Base-by-base conservation (phyloP, 2,888 invertebrate species). In the Camponotus fellah region DNA sequence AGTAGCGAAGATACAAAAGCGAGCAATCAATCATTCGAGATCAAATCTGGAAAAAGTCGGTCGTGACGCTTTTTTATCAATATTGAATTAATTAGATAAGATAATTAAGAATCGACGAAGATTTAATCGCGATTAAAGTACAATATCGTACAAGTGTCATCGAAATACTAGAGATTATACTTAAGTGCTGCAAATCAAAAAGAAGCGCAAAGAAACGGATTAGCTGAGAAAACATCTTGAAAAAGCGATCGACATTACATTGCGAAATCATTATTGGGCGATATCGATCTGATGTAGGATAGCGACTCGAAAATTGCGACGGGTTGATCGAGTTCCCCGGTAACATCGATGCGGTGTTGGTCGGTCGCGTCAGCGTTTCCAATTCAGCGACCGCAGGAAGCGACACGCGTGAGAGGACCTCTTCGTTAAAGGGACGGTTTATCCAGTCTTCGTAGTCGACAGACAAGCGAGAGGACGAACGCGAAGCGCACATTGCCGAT, bases 271-370 rank as follows among this genome's bases (percentile, higher is more conserved):
- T 26, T 32, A 40, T 77, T 12, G 6, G 46, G 9, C n/a, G 40
- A 43, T 53, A 83, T 64, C 68, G 64, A 62, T 72, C 58, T 26
- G 62, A 34, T 32, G 43, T 40, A 46, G n/a, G 62, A 43, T 58
- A 17, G 40, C 46, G 46, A 9, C 14, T 82, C 65, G 71, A 85
- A 85, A 82, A 82, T 46, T 85, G 43, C 72, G 71, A 72, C 83
- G 74, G 60, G 75, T 49, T 58, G 69, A 69, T 75, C 34, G 84
- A 81, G 53, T 84, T 80, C 46, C 40, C 56, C 71, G 76, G 88
- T 88, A 88, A 88, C 86, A 84, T 88, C 88, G 84, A 88, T 88
- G 87, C 87, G 84, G 72, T 76, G 66, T 26, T 71, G 74, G 58
- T 6, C 12, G 40, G 40, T 32, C 37, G 82, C 65, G 75, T 83